Conservation (phyloP, 1,140 invertebrate genomes). For the Eumaeus atala region DNA sequence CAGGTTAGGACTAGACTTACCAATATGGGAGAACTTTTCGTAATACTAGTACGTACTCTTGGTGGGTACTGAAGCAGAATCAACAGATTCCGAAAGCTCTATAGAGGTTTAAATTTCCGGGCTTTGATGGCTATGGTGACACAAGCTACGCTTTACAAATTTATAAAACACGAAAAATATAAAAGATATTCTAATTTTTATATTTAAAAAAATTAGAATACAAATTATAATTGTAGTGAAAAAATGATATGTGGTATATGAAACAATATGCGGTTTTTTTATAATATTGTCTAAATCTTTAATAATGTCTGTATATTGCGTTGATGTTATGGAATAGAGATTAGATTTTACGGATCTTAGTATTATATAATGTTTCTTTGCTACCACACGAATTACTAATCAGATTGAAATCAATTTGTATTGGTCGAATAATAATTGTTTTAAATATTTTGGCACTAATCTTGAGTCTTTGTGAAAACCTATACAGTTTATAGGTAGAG, state of each 20-base stretch:
- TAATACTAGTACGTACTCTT: background rate
- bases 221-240: background rate
- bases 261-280: slow-evolving; percentile 3
- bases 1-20: too few relatives aligned
- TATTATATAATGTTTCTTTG: background rate
- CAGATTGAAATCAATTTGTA: background rate
- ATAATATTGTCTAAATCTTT: slow-evolving; percentile 7
- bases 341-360: background rate
- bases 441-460: background rate
- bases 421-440: slow-evolving; percentile 8
- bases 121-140: background rate
- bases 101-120: background rate
- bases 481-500: slow-evolving; percentile 3
- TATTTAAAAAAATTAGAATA: background rate
- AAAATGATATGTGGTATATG: background rate
- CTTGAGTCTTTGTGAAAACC: slow-evolving; percentile 3
- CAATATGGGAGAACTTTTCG: too few relatives aligned
- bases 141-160: background rate
- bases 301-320: background rate
- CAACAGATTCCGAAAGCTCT: slow-evolving; percentile 2
- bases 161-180: background rate
- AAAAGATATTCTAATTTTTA: background rate
- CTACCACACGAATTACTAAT: slow-evolving; percentile 4
- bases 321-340: background rate
- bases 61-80: background rate